A percentile compares a stretch with the other conserved stretches of the same genome.
phyloP scores from a whole-genome alignment of 2,888 invertebrate species.

The Rotaria macrura region DNA sequence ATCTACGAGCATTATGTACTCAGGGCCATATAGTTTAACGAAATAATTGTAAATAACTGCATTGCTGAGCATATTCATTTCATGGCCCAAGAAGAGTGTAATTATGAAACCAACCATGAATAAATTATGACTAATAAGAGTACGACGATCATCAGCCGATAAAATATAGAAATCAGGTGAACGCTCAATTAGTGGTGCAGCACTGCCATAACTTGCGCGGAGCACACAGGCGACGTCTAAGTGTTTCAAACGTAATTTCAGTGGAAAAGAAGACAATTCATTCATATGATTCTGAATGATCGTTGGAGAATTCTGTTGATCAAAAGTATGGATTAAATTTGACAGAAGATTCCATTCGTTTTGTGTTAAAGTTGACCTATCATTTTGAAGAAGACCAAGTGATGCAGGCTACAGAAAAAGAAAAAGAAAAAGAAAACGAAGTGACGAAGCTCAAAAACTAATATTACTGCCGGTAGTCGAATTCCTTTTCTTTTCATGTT shows the following conservation, averaged over 20 bases:
- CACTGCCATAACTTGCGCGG: background rate
- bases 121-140: background rate
- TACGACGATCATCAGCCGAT: background rate
- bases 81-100: too few species aligned
- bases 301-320: background rate
- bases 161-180: background rate
- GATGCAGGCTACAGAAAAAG: background rate
- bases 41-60: too few species aligned
- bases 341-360: background rate
- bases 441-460: too few species aligned
- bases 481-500: too few species aligned
- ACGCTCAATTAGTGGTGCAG: background rate
- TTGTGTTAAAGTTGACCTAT: background rate
- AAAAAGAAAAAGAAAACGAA: too few species aligned
- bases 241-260: background rate
- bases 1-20: too few species aligned
- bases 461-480: too few species aligned
- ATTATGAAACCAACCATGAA: too few species aligned
- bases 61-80: too few species aligned
- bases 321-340: background rate
- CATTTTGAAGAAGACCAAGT: background rate
- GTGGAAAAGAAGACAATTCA: background rate
- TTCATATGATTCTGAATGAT: background rate
- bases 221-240: background rate
- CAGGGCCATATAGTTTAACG: too few species aligned